Base-by-base conservation (phyloP, 1,140 invertebrate species). In the Lutraria rhynchaena region DNA sequence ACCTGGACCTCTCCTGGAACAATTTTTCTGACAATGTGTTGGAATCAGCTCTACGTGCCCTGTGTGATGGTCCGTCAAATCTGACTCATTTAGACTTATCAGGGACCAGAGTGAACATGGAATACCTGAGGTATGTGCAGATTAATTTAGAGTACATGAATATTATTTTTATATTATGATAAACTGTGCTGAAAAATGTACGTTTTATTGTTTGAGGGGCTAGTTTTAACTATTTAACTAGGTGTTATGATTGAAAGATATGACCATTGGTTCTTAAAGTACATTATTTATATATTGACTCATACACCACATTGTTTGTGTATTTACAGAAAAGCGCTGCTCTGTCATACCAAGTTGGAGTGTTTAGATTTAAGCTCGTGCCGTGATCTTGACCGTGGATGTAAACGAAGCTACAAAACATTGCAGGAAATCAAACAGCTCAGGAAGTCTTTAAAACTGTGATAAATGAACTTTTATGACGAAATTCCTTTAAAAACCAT, bases 1-100 rank as follows among this genome's bases (percentile, higher is more conserved):
- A 77, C 51, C 46, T 77, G 41, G 75, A 77, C 24, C 61, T 77
- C 37, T 77, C 75, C 11, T 61, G 75, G 61, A 77, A 63, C 27
- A 76, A 51, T 22, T 76, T 61, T 58, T 15, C 7, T 24, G 22
- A 31, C 17, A 22, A 63, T 27, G 24, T 24, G 3, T 41, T 76
- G 27, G 73, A 60, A 11, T 9, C 19, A 15, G 44, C 37, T 22
- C 37, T 76, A 7, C 17, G n/a, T 49, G 37, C 24, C 13, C 11
- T 76, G 11, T 63, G 57, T 51, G n/a, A 49, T 33, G 73, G 73
- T 27, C 9, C 44, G 0, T 41, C 13, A 13, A 33, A 13, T 7
- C 27, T 60, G n/a, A 17, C 11, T 19, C 17, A 61, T 13, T 35
- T 76, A 1, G 63, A 44, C 33, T 29, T 76, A n/a, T 29, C 73